These are phyloP conservation scores for Etia nguti DNA, from an alignment of 2,113 vertebrate genomes.

Conservation along the genomic window DNA sequence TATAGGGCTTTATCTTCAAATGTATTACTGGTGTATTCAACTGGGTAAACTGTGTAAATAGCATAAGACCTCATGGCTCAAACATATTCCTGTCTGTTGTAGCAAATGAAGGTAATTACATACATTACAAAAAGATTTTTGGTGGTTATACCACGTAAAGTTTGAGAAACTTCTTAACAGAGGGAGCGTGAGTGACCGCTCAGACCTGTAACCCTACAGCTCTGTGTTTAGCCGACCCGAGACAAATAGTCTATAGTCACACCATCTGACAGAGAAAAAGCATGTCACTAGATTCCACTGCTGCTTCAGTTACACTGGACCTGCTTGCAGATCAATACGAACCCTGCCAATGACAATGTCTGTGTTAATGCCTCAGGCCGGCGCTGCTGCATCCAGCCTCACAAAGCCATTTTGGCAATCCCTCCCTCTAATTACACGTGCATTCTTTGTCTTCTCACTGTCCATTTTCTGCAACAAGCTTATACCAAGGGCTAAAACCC, in stretches of 20 bases:
- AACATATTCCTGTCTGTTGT: background rate
- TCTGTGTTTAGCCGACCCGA: background rate
- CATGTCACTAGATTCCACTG: slow-evolving; percentile 22
- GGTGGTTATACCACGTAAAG: background rate
- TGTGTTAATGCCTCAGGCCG: slow-evolving; percentile 33
- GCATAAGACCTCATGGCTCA: background rate
- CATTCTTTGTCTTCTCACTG: slow-evolving; percentile 23
- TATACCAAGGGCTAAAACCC: slow-evolving; percentile 3
- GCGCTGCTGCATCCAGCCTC: slow-evolving; percentile 2
- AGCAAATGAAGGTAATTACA: background rate
- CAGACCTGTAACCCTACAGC: background rate
- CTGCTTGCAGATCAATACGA: slow-evolving; percentile 45
- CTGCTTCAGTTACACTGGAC: slow-evolving; percentile 43
- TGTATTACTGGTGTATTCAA: background rate
- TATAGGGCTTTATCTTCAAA: background rate
- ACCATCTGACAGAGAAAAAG: slow-evolving; percentile 36
- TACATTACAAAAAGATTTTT: background rate
- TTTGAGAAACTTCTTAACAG: background rate
- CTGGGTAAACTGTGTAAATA: background rate
- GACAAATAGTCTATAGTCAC: slow-evolving; percentile 43
- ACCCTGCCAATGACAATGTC: slow-evolving; percentile 51
- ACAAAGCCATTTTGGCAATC: background rate
- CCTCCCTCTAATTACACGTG: slow-evolving; percentile 26
- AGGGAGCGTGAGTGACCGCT: background rate
- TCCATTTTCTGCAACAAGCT: slow-evolving; percentile 7